A percentile compares a stretch with the other conserved stretches of the same genome.
Conservation (phyloP, 2,797 vertebrate genomes). For the Sciaenops ocellatus region DNA sequence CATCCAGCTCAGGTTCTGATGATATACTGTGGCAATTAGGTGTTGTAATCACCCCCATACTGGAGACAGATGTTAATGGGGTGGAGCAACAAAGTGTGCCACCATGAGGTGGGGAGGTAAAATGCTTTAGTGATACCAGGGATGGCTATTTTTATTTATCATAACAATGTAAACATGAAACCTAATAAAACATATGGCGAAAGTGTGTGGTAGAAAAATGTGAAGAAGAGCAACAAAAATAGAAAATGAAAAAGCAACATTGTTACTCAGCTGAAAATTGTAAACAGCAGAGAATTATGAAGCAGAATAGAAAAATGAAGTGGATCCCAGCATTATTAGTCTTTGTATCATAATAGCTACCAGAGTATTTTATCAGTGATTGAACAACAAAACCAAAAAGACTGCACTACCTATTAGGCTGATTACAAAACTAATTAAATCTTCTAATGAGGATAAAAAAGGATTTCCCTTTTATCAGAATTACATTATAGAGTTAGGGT, state of each 20-base stretch:
- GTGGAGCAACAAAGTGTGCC: conserved; percentile 45
- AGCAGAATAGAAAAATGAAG: too few relatives aligned
- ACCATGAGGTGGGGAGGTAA: conserved; percentile 32
- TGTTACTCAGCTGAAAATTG: background rate
- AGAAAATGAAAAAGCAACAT: background rate
- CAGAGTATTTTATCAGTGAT: background rate
- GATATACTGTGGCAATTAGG: conserved; percentile 70
- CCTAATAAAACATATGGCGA: background rate
- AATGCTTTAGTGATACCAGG: background rate
- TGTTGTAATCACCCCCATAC: conserved; percentile 54
- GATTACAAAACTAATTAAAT: background rate
- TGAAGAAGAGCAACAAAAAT: background rate
- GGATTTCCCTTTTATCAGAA: background rate
- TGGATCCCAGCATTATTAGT: background rate
- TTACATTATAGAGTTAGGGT: background rate
- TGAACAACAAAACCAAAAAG: background rate
- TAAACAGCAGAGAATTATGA: background rate
- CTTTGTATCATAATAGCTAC: background rate
- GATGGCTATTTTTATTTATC: background rate
- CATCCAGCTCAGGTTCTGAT: conserved; percentile 18
- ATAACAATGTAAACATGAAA: background rate
- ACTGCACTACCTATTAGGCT: background rate
- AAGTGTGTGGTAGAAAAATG: background rate
- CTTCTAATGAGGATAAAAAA: background rate
- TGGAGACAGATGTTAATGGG: conserved; percentile 52